These are phyloP conservation scores for Elephantulus edwardii DNA, from an alignment of 2,113 vertebrate species.

Conservation along the genomic window DNA sequence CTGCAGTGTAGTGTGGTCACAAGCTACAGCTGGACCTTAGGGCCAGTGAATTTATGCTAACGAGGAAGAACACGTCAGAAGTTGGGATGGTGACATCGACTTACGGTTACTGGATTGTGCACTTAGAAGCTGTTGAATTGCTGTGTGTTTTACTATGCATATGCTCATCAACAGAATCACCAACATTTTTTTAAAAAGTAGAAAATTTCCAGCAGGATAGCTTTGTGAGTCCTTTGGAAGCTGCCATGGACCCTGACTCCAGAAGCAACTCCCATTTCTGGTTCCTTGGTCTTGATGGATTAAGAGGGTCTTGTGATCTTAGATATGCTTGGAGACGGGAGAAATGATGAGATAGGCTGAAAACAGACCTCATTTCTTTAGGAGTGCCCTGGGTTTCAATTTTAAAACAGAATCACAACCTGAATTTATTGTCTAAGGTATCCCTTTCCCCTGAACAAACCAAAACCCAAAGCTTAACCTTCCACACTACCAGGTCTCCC, in stretches of 20 bases:
- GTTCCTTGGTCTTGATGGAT: neutral
- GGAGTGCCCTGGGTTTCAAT: neutral
- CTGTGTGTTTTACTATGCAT: too few species aligned
- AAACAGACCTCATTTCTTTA: neutral
- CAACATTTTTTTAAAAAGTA: too few species aligned
- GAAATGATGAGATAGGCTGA: neutral
- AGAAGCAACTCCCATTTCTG: neutral
- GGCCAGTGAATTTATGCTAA: too few species aligned
- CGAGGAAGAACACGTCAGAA: too few species aligned
- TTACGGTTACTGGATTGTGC: too few species aligned
- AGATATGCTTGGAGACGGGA: conserved; percentile 1
- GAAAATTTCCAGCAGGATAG: neutral
- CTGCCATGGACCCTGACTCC: neutral
- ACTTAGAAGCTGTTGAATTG: too few species aligned
- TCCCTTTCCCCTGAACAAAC: too few species aligned
- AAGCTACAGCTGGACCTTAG: neutral
- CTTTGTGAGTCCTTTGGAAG: neutral
- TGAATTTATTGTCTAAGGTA: conserved; percentile 31
- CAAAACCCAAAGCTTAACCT: too few species aligned
- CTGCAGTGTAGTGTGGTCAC: neutral
- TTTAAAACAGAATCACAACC: neutral
- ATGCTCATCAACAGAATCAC: too few species aligned
- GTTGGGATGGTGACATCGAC: too few species aligned
- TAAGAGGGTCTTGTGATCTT: neutral
- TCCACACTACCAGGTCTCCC: too few species aligned